Percentiles rank a stretch among this genome's conserved stretches.
These are phyloP conservation scores for Drosophila seclusa DNA, from an alignment of 2,888 invertebrate species.

Conservation along the genomic window DNA sequence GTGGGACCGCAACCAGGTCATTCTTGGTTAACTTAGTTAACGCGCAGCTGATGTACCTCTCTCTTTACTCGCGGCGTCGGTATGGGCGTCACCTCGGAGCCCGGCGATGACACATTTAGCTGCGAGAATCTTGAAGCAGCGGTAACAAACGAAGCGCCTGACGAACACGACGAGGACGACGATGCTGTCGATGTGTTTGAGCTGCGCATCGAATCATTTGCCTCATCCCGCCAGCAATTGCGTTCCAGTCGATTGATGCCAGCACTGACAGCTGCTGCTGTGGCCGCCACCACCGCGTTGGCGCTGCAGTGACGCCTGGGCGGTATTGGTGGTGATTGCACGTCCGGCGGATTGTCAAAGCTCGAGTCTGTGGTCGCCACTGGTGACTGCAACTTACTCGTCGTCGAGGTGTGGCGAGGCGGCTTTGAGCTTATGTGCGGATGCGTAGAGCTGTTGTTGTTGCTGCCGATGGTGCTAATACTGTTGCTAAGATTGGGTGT, in stretches of 20 bases:
- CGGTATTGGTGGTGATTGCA: constrained; percentile 84
- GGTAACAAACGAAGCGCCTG: constrained; percentile 78
- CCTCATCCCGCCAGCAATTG: constrained; percentile 81
- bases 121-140: constrained; percentile 79
- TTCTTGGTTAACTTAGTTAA: constrained; percentile 44
- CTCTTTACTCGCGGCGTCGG: constrained; percentile 83
- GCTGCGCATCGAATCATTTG: constrained; percentile 63
- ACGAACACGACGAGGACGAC: constrained; percentile 73
- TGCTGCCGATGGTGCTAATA: not conserved
- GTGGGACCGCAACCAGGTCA: constrained; percentile 60
- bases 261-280: constrained; percentile 78
- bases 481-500: constrained; percentile 20
- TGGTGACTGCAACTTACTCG: constrained; percentile 45
- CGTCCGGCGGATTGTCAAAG: constrained; percentile 84
- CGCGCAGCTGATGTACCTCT: constrained; percentile 81
- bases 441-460: constrained; percentile 32
- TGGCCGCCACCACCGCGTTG: constrained; percentile 69
- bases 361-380: constrained; percentile 76
- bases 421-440: constrained; percentile 58
- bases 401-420: constrained; percentile 65
- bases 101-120: constrained; percentile 63
- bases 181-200: constrained; percentile 71
- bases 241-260: constrained; percentile 79
- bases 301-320: constrained; percentile 75
- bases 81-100: constrained; percentile 72